Evolutionary conservation across 2,113 vertebrate species (phyloP), one percentile per base, ranked within the genome.

Genomic region (Tauraco erythrolophus): DNA sequence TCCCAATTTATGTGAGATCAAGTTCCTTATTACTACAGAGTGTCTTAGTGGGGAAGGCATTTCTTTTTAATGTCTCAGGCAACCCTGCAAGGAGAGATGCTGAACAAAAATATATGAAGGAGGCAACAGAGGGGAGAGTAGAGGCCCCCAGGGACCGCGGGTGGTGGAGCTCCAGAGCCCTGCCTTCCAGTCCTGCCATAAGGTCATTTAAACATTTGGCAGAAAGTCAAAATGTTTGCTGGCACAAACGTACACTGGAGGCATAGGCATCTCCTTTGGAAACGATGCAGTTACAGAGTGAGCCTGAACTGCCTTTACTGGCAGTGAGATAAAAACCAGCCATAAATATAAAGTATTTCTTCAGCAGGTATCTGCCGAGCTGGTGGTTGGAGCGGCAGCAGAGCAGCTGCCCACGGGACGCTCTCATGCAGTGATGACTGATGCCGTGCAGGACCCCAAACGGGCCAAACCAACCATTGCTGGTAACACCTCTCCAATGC

Each of bases 1-100:
- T 94, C 77, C 89, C 74, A 69, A 85, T 93, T 95, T 88, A 84
- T 65, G 70, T 48, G 84, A 95, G 89, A 96, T 89, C 96, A 88
- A 95, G 87, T 83, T 96, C 87, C 87, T 94, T 94, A 84, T 88
- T 92, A 92, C 89, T 84, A 80, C 43, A 54, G 37, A 92, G n/a
- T 14, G 0, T 65, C 65, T 83, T 92, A 77, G 81, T 50, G 37
- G 37, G 58, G 57, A 92, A 96, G n/a, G 70, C 48, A 58, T 79
- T 95, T 89, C 69, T 87, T 95, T 87, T 68, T 61, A 79, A 51
- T 4, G 3, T 74, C 56, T 80, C 30, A 61, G 74, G 39, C 69
- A 95, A 89, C 22, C 53, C 61, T 82, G 65, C 37, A 75, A 94
- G 61, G 45, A 82, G 61, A 92, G 48, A 57, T 54, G 48, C 48